Conservation (phyloP, 2,888 invertebrate genomes). For the Elaeidobius kamerunicus region DNA sequence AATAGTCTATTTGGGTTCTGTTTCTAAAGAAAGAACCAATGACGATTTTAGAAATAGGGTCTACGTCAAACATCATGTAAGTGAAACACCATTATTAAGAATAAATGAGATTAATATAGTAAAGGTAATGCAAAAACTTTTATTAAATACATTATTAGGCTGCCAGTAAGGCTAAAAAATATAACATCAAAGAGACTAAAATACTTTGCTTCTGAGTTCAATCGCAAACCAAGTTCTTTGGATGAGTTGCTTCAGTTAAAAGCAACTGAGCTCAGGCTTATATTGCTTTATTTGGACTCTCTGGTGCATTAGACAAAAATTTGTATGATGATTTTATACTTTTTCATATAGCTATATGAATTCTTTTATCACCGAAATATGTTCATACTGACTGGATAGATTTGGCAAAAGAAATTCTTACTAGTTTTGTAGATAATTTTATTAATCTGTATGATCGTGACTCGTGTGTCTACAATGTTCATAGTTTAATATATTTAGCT, state of each 20-base stretch:
- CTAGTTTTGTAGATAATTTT: conserved; percentile 24
- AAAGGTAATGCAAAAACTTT: not conserved
- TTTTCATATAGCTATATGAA: conserved; percentile 23
- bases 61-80: not conserved
- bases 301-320: conserved; percentile 11
- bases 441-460: conserved; percentile 18
- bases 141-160: not conserved
- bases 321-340: conserved; percentile 23
- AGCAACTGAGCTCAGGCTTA: conserved; percentile 28
- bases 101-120: not conserved
- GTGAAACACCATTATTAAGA: not conserved
- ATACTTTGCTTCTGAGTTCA: not conserved
- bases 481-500: conserved; percentile 25
- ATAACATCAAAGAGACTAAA: not conserved
- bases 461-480: conserved; percentile 30
- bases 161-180: not conserved
- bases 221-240: not conserved
- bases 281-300: conserved; percentile 25
- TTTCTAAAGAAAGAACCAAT: not conserved
- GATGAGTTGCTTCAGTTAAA: conserved; percentile 26
- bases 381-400: conserved; percentile 9
- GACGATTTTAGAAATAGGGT: not conserved
- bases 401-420: conserved; percentile 20
- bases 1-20: too few species aligned
- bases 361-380: conserved; percentile 18